Base-by-base conservation (phyloP, 1,140 invertebrate species). In the Onthophagus taurus region DNA sequence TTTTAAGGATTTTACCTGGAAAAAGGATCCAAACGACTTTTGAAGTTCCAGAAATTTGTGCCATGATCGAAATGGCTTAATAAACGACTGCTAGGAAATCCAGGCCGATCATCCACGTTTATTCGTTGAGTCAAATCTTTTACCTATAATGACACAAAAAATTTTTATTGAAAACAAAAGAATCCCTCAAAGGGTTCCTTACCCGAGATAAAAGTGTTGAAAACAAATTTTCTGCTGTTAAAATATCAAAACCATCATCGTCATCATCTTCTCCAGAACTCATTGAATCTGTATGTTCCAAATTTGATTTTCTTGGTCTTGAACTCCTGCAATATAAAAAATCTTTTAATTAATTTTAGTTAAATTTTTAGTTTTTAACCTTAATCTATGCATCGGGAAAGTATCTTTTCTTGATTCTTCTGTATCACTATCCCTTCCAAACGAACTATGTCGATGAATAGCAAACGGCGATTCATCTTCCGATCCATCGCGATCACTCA, bases 141-240 rank as follows among this genome's bases (percentile, higher is more conserved):
- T n/a, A 84, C 81, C 81, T 84, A 54, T 23, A 52, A 57, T 58
- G 38, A 31, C 36, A 50, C 43, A 48, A 34, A 14, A 23, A 4
- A n/a, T 6, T 6, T 13, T 33, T 8, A 9, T 6, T 33, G 5
- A 31, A 31, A 5, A n/a, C n/a, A n/a, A n/a, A n/a, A n/a, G n/a
- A n/a, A n/a, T n/a, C n/a, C n/a, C n/a, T n/a, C 11, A 4, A 34
- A 34, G 4, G 19, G 16, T 17, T 36, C 13, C 48, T 54, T 63
- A 91, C 87, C 60, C 87, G 75, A 47, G 86, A 85, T 29, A 92
- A 65, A 24, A 92, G 65, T 1, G 85, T 90, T 1, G 86, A 89
- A 65, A 91, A 92, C 19, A 92, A 68, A 63, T 89, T 89, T 67
- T 91, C 89, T 1, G 89, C 87, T 2, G 89, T 91, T 31, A 91